These are phyloP conservation scores for Eucriotettix oculatus DNA, from an alignment of 2,888 invertebrate species.

Conservation along the genomic window DNA sequence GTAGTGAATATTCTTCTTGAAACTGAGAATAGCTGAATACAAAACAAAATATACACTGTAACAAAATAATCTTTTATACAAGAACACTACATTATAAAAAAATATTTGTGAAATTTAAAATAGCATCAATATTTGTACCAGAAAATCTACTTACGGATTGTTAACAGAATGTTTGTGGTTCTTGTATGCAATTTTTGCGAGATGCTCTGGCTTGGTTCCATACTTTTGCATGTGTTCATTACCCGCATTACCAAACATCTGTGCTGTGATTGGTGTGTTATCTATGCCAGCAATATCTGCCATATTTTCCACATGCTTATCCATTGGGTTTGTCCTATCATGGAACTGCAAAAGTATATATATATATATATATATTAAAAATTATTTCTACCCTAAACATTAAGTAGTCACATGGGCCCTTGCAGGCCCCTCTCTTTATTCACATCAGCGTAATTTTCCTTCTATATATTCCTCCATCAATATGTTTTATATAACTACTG, in stretches of 20 bases:
- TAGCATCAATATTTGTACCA: neutral
- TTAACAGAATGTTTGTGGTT: slow-evolving; percentile 94
- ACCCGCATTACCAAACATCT: slow-evolving; percentile 93
- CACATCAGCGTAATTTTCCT: too few relatives aligned
- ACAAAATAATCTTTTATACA: slow-evolving; percentile 1
- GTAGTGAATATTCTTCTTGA: slow-evolving; percentile 74
- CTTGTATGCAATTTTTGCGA: slow-evolving; percentile 95
- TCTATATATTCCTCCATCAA: too few relatives aligned
- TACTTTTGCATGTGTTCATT: slow-evolving; percentile 92
- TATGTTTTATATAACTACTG: too few relatives aligned
- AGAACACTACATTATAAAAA: neutral
- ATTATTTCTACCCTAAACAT: neutral
- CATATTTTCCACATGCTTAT: slow-evolving; percentile 75
- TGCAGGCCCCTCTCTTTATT: too few relatives aligned
- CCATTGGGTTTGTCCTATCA: slow-evolving; percentile 80
- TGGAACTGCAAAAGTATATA: too few relatives aligned
- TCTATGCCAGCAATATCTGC: slow-evolving; percentile 64
- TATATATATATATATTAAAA: slow-evolving; percentile 13
- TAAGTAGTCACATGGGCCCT: too few relatives aligned
- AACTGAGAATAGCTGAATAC: slow-evolving; percentile 70
- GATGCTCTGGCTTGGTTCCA: slow-evolving; percentile 81
- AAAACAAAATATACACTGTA: neutral
- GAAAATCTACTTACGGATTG: slow-evolving; percentile 57
- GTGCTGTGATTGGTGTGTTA: slow-evolving; percentile 75
- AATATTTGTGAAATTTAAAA: neutral